A percentile compares a stretch with the other conserved stretches of the same genome.
Evolutionary conservation across 2,113 vertebrate species (phyloP).

Genomic region (Chiloscyllium plagiosum): DNA sequence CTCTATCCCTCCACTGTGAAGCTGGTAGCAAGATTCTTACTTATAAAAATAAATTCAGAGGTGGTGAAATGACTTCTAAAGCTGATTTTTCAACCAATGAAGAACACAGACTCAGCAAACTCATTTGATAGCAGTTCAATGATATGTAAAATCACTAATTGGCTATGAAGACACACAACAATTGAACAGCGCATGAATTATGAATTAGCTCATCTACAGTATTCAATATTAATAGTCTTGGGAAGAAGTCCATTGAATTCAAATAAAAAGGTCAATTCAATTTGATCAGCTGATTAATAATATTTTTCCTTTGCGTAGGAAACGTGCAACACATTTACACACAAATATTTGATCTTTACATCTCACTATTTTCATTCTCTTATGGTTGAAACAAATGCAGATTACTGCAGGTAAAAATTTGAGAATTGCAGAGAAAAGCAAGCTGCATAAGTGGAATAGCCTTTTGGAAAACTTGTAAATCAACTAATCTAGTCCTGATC

Average conservation of each 20-base stretch:
- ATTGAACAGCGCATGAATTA: not conserved
- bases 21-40: not conserved
- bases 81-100: not conserved
- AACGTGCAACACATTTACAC: not conserved
- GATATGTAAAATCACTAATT: not conserved
- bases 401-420: not conserved
- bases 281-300: not conserved
- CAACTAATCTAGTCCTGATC: not conserved
- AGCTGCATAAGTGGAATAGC: not conserved
- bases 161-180: not conserved
- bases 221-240: not conserved
- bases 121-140: not conserved
- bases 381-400: not conserved
- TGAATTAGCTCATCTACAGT: not conserved
- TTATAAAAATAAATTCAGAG: not conserved
- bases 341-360: not conserved
- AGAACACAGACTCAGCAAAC: not conserved
- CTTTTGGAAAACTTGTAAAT: not conserved
- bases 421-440: not conserved
- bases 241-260: not conserved
- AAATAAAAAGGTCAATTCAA: not conserved
- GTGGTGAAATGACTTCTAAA: not conserved
- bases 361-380: not conserved
- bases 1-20: not conserved
- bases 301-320: not conserved